These are phyloP conservation scores for Nanger granti DNA, from an alignment of 2,113 vertebrate genomes.

Conservation along the genomic window DNA sequence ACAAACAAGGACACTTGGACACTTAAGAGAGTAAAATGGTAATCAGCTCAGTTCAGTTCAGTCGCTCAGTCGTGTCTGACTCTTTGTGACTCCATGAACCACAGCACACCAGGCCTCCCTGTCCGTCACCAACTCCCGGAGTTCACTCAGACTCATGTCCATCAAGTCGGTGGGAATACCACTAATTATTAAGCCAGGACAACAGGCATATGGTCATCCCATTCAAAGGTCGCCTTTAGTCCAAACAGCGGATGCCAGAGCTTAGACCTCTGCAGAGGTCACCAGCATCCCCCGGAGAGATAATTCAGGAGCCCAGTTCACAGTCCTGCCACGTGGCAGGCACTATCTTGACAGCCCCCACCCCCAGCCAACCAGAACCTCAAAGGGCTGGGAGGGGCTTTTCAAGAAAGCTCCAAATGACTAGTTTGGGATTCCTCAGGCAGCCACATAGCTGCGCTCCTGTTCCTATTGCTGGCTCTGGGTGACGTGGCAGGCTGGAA, in stretches of 20 bases:
- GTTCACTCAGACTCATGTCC: no score
- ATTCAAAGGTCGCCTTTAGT: not conserved
- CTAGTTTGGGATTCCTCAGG: constrained; percentile 51
- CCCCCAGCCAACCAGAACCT: constrained; percentile 23
- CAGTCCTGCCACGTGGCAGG: constrained; percentile 54
- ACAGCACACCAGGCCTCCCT: no score
- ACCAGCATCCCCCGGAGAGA: not conserved
- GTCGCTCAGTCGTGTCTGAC: no score
- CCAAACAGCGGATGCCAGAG: not conserved
- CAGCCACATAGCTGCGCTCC: constrained; percentile 18
- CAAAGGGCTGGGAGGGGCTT: constrained; percentile 57
- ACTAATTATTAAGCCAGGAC: not conserved
- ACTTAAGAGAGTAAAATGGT: not conserved
- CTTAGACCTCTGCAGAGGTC: not conserved
- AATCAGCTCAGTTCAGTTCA: no score
- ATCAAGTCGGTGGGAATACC: not conserved
- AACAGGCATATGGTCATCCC: not conserved
- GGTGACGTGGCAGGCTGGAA: constrained; percentile 64
- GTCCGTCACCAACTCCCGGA: no score
- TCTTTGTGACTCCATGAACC: no score
- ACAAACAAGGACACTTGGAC: not conserved
- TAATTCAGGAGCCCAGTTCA: not conserved
- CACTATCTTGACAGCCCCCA: constrained; percentile 30
- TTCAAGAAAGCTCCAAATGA: constrained; percentile 54
- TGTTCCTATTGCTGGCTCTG: not conserved